Evolutionary conservation across 2,113 vertebrate genomes (phyloP).

Genomic region (Chaetura pelagica): DNA sequence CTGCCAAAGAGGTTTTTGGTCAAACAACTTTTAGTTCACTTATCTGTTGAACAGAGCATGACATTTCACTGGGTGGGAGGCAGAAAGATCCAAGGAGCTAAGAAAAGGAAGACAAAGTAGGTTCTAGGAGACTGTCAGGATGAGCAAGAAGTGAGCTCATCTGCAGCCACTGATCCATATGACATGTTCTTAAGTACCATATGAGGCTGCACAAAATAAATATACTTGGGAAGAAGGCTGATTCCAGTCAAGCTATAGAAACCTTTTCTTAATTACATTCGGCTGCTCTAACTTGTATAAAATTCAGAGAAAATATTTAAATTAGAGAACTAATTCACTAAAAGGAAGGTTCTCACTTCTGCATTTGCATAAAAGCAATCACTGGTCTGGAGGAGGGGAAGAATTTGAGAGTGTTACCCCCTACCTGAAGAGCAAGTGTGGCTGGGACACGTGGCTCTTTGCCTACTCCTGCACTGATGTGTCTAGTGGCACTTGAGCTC

Average conservation of each 20-base stretch:
- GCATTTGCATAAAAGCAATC: neutral
- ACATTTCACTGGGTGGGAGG: neutral
- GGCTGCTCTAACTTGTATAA: neutral
- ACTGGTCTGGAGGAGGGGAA: neutral
- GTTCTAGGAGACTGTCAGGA: neutral
- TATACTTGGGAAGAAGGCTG: neutral
- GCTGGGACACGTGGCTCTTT: neutral
- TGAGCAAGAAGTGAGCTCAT: neutral
- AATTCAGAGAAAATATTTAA: neutral
- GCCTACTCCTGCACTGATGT: neutral
- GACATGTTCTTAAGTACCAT: neutral
- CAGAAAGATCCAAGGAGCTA: neutral
- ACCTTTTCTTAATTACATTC: neutral
- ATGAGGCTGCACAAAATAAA: neutral
- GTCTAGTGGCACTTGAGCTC: neutral
- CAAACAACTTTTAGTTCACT: neutral
- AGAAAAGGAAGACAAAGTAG: neutral
- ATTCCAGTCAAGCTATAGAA: neutral
- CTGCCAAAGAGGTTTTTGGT: neutral
- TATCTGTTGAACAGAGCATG: neutral
- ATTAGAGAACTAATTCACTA: neutral
- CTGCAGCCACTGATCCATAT: neutral
- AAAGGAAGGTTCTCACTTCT: neutral
- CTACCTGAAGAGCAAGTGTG: neutral
- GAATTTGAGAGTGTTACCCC: neutral